Evolutionary conservation across 2,888 invertebrate genomes (phyloP), one percentile per base, ranked within the genome.

Genomic region (Odiellus spinosus): DNA sequence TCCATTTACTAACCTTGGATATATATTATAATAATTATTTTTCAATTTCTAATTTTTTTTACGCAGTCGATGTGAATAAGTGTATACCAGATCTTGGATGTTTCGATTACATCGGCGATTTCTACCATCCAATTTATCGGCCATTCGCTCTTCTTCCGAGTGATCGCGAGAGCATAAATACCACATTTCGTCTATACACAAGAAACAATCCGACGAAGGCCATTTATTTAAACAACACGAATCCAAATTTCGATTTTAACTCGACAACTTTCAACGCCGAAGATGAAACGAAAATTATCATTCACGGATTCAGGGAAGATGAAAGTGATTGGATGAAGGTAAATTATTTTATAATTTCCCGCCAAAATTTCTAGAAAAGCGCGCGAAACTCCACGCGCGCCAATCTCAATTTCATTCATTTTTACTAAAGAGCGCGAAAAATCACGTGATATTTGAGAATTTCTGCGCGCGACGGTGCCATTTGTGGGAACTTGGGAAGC

Each of bases 291-390:
- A 47, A 44, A 11, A 50, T 56, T 32, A 46, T 57, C 18, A 47
- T 54, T 8, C 57, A 56, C 36, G 57, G 57, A 26, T 57, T 53
- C 18, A 26, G 55, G 19, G 57, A 55, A 46, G 56, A 50, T 32
- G 35, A 38, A 17, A 35, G 49, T 14, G 47, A 46, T n/a, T 57
- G 55, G 56, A 50, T 55, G 47, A 43, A 47, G 45, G 55, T 54
- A 17, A 44, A 46, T n/a, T 26, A 26, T 26, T 26, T 8, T 26
- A 4, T 26, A 8, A 26, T 8, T 26, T n/a, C n/a, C n/a, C n/a
- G n/a, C n/a, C n/a, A n/a, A n/a, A n/a, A n/a, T n/a, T n/a, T n/a
- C n/a, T n/a, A n/a, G n/a, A n/a, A n/a, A n/a, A n/a, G n/a, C n/a
- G n/a, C n/a, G n/a, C n/a, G n/a, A n/a, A n/a, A n/a, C n/a, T n/a